These are phyloP conservation scores for Nephrotoma guestfalica DNA, from an alignment of 2,888 invertebrate species.

Conservation along the genomic window DNA sequence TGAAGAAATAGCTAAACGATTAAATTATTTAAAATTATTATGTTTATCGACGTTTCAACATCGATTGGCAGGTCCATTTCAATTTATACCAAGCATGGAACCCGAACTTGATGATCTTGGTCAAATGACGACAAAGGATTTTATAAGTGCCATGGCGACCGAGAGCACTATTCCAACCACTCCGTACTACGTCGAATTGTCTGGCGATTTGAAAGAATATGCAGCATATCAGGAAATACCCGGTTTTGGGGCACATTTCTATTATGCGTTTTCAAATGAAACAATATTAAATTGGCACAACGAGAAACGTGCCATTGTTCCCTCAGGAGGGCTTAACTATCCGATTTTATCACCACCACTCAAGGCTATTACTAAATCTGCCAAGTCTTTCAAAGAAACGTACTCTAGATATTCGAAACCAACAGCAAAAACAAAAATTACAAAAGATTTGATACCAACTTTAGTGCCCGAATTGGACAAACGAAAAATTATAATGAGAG, in stretches of 20 bases:
- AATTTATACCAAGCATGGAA: not conserved
- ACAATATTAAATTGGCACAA: not conserved
- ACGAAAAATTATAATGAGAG: not conserved
- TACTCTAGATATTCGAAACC: not conserved
- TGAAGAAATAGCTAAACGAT: not conserved
- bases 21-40: not conserved
- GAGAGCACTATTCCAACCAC: not conserved
- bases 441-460: not conserved
- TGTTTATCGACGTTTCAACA: not conserved
- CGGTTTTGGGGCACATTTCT: not conserved
- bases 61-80: not conserved
- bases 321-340: not conserved
- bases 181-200: not conserved
- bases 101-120: not conserved
- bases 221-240: not conserved
- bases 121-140: not conserved
- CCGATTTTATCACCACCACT: not conserved
- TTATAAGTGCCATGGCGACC: not conserved
- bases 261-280: not conserved
- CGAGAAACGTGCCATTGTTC: not conserved
- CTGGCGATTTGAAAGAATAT: not conserved
- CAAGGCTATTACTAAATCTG: not conserved
- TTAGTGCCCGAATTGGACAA: not conserved
- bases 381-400: not conserved
- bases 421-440: not conserved